These are phyloP conservation scores for Coilia nasus DNA, from an alignment of 2,797 vertebrate species.

Conservation along the genomic window DNA sequence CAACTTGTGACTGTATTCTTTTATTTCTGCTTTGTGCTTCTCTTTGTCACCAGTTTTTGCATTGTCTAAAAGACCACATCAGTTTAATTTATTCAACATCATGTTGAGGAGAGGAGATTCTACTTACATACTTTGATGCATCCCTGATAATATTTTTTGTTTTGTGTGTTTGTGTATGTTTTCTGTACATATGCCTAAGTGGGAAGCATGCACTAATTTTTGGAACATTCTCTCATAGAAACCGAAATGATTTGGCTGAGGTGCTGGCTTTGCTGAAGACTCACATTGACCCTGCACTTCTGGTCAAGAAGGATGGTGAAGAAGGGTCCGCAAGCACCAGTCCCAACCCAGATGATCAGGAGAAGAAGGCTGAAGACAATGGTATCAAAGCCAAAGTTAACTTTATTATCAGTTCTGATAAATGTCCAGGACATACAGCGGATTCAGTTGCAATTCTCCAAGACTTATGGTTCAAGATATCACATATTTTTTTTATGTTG, in stretches of 20 bases:
- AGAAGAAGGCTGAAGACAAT: slow-evolving; percentile 47
- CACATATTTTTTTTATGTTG: too few relatives aligned
- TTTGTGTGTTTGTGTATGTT: background rate
- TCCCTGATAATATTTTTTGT: background rate
- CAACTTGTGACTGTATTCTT: too few relatives aligned
- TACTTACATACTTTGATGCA: background rate
- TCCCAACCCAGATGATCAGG: slow-evolving; percentile 69
- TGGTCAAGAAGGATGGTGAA: slow-evolving; percentile 81
- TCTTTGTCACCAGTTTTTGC: background rate
- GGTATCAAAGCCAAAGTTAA: slow-evolving; percentile 33
- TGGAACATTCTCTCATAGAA: slow-evolving; percentile 69
- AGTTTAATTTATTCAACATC: too few relatives aligned
- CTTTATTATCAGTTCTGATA: too few relatives aligned
- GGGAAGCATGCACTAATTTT: background rate
- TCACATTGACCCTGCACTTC: slow-evolving; percentile 90
- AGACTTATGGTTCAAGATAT: too few relatives aligned
- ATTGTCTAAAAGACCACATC: too few relatives aligned
- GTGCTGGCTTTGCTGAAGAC: slow-evolving; percentile 92
- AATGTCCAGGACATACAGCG: too few relatives aligned
- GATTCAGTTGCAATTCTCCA: too few relatives aligned
- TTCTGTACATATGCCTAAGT: background rate
- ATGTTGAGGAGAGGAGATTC: background rate
- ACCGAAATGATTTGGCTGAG: slow-evolving; percentile 89
- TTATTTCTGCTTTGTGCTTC: slow-evolving; percentile 24
- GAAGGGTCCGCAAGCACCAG: slow-evolving; percentile 75